Percentiles rank a stretch among this genome's conserved stretches.
Evolutionary conservation across 2,113 vertebrate genomes (phyloP).

Genomic region (Chamaetylas fuelleborni): DNA sequence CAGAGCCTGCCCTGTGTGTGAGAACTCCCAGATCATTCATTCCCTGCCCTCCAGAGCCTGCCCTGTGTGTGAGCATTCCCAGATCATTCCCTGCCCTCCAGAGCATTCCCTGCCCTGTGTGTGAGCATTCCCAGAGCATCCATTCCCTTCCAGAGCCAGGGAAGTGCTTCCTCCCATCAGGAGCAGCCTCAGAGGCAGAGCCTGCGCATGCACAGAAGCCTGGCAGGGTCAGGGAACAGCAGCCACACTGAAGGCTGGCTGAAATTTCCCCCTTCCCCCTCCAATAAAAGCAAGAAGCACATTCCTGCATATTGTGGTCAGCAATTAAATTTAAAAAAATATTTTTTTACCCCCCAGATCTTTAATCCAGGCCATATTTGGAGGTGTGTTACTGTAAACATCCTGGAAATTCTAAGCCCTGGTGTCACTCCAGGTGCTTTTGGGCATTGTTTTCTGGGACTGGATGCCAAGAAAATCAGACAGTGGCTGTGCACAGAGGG

Average conservation of each 20-base stretch:
- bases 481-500: not conserved
- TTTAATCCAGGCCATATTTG: not conserved
- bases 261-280: not conserved
- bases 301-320: not conserved
- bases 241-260: not conserved
- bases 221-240: not conserved
- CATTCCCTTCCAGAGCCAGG: not conserved
- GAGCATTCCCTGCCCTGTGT: too few species aligned
- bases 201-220: not conserved
- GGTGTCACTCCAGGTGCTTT: not conserved
- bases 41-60: too few species aligned
- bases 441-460: not conserved
- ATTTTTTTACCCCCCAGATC: not conserved
- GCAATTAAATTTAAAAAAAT: not conserved
- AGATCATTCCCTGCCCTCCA: too few species aligned
- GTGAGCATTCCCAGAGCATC: too few species aligned
- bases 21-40: too few species aligned
- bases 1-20: too few species aligned
- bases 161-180: accelerated
- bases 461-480: not conserved
- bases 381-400: not conserved
- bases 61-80: not conserved
- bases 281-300: not conserved
- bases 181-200: not conserved
- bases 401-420: slow-evolving; percentile 25